Base-by-base conservation (phyloP, 2,113 vertebrate species). In the Pollachius pollachius region DNA sequence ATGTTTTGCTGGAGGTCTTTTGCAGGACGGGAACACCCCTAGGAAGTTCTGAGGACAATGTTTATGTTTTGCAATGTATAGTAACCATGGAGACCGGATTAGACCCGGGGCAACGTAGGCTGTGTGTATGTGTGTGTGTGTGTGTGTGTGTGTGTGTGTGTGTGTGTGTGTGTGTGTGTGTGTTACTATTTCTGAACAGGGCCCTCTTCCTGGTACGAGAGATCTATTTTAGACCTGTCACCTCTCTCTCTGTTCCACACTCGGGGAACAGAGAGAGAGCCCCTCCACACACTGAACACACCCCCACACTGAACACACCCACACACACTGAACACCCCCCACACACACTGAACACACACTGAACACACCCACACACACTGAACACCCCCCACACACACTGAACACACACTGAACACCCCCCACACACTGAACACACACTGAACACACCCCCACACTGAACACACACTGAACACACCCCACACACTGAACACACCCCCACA, bases 21-120 rank as follows among this genome's bases (percentile, higher is more conserved):
- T 1, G n/a, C 54, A n/a, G n/a, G 54, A 16, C 54, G 15, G 16
- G 23, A 27, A 25, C 2, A 5, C 12, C 19, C 71, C 80, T 79
- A 79, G 81, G 73, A 66, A 65, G 37, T 64, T 63, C 34, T 11
- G 12, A 67, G 52, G 37, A 68, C 30, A 11, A 70, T 84, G 79
- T 89, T 90, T 88, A 84, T 88, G 68, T 88, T 90, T 81, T 76
- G 80, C 48, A 72, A 87, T 85, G 87, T 89, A 85, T 88, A 84
- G 91, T 92, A 86, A 88, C 83, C 84, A 86, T 87, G 70, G 87
- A 68, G 75, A 85, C 77, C 64, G 85, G 81, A 88, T 89, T 87
- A 90, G 73, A 73, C 79, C 64, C 64, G 71, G 82, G 70, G 78
- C 73, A 64, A 75, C 75, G 80, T 85, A 76, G 81, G 73, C 82